phyloP scores from a whole-genome alignment of 2,888 invertebrate species.

The Aphelenchoides bicaudatus region DNA sequence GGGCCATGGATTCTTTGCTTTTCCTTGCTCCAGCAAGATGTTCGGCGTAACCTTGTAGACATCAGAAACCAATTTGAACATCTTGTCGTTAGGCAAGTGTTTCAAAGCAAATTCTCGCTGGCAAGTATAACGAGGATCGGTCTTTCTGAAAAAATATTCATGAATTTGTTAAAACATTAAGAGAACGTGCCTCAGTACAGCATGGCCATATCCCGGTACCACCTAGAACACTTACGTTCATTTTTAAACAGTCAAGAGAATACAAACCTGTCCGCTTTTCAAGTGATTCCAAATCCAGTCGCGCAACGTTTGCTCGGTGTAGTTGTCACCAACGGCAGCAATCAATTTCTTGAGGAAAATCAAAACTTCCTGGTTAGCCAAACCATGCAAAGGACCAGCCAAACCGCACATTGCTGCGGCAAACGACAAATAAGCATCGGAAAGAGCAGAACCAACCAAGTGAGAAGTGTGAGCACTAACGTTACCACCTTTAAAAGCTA shows the following conservation, averaged over 20 bases:
- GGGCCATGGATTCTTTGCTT: slow-evolving; percentile 94
- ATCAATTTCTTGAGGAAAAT: slow-evolving; percentile 88
- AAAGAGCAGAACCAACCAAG: slow-evolving; percentile 85
- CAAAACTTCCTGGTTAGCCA: slow-evolving; percentile 88
- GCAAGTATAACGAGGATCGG: slow-evolving; percentile 85
- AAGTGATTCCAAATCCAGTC: slow-evolving; percentile 96
- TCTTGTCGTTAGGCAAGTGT: slow-evolving; percentile 79
- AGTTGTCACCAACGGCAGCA: slow-evolving; percentile 75
- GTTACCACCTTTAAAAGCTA: no score
- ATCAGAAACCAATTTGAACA: slow-evolving; percentile 75
- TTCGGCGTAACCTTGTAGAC: slow-evolving; percentile 88
- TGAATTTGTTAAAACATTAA: no score
- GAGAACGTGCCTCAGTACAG: no score
- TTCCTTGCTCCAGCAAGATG: slow-evolving; percentile 80
- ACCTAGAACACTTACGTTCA: slow-evolving; percentile 65
- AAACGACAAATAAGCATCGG: slow-evolving; percentile 84
- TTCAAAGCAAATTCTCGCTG: slow-evolving; percentile 90
- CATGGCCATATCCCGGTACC: slow-evolving; percentile 94
- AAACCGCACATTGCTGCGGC: slow-evolving; percentile 88
- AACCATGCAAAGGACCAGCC: slow-evolving; percentile 89
- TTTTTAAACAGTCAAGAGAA: slow-evolving; percentile 1
- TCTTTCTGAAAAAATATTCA: no score
- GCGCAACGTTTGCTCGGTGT: slow-evolving; percentile 83
- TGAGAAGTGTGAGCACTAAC: slow-evolving; percentile 91
- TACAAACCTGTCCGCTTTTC: slow-evolving; percentile 75